Conservation (phyloP, 2,888 invertebrate species). For the Dynastes tityus region DNA sequence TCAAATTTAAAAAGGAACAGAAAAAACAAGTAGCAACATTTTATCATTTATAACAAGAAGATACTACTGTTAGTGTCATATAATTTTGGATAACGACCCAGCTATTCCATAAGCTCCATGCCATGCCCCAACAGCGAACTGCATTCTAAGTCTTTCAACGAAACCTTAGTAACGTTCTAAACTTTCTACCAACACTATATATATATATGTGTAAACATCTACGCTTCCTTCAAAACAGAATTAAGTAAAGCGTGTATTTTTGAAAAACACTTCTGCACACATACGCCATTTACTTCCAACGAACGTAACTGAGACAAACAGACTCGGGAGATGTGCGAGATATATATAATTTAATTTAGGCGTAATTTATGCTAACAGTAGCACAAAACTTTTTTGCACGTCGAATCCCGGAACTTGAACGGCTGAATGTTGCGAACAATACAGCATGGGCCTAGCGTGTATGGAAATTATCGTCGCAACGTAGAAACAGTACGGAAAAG, state of each 20-base stretch:
- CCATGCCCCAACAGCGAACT: too few relatives aligned
- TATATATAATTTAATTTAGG: conserved; percentile 20
- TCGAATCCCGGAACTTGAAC: neutral
- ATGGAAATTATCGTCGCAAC: conserved; percentile 3
- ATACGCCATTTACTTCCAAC: neutral
- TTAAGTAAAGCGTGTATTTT: too few relatives aligned
- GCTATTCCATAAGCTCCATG: too few relatives aligned
- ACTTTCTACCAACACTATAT: too few relatives aligned
- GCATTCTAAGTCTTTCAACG: too few relatives aligned
- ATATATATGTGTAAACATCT: too few relatives aligned
- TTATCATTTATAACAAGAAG: too few relatives aligned
- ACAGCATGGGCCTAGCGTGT: neutral
- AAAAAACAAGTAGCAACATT: too few relatives aligned
- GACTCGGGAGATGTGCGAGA: neutral
- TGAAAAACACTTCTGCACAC: neutral
- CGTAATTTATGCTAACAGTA: conserved; percentile 21
- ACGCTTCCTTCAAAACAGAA: too few relatives aligned
- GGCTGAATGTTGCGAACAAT: conserved; percentile 1
- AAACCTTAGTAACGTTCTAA: neutral
- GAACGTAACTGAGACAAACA: neutral
- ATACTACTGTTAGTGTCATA: too few relatives aligned
- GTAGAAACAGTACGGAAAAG: neutral
- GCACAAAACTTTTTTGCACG: conserved; percentile 1
- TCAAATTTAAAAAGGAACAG: too few relatives aligned
- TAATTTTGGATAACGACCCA: too few relatives aligned